A percentile compares a stretch with the other conserved stretches of the same genome.
These are phyloP conservation scores for Yasuhikotakia modesta DNA, from an alignment of 2,797 vertebrate genomes.

Conservation along the genomic window DNA sequence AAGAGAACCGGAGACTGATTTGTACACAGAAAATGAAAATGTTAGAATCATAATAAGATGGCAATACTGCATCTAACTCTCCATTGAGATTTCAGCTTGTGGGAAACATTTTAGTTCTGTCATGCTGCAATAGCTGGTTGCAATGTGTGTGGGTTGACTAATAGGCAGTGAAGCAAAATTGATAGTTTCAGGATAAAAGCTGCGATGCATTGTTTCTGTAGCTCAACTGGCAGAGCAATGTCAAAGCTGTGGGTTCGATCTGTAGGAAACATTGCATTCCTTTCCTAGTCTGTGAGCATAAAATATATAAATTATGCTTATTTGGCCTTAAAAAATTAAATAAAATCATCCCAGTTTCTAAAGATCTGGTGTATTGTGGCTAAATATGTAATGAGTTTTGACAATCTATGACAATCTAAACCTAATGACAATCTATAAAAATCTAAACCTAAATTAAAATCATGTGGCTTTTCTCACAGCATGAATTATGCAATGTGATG, in stretches of 20 bases:
- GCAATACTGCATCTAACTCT: neutral
- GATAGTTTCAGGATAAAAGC: neutral
- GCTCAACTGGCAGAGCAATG: neutral
- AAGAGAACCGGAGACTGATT: slow-evolving; percentile 3
- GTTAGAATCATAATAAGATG: neutral
- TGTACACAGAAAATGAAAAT: slow-evolving; percentile 8
- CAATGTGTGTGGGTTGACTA: neutral
- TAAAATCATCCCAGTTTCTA: neutral
- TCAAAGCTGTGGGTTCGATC: neutral
- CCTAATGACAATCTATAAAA: neutral
- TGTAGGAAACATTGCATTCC: neutral
- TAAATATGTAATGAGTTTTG: neutral
- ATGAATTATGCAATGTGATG: neutral
- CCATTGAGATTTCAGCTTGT: neutral
- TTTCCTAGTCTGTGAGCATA: neutral
- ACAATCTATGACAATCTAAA: neutral
- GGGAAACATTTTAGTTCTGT: neutral
- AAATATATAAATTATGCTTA: neutral
- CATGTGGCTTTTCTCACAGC: neutral
- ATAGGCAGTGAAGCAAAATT: neutral
- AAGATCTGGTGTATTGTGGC: neutral
- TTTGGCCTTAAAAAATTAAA: neutral
- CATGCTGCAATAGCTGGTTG: neutral
- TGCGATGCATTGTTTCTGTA: neutral
- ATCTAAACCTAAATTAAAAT: neutral